A percentile compares a stretch with the other conserved stretches of the same genome.
phyloP scores from a whole-genome alignment of 2,888 invertebrate genomes.

The Clunio marinus region DNA sequence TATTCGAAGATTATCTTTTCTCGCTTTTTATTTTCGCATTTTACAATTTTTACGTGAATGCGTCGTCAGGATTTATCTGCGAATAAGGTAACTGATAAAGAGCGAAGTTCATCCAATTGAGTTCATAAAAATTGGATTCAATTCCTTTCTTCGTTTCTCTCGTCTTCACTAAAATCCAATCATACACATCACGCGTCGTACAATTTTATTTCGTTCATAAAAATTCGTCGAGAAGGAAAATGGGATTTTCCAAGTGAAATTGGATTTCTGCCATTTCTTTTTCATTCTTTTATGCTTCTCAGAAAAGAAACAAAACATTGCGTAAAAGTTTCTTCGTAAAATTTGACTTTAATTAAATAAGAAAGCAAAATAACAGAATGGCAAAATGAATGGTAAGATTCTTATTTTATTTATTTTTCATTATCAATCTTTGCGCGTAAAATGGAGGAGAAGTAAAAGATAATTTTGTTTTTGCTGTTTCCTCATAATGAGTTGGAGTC shows the following conservation, averaged over 20 bases:
- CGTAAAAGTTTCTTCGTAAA: slow-evolving; percentile 11
- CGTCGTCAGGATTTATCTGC: not conserved
- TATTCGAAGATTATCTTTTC: slow-evolving; percentile 21
- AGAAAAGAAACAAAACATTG: no score
- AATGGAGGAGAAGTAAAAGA: not conserved
- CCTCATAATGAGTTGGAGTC: not conserved
- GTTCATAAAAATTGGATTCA: slow-evolving; percentile 20
- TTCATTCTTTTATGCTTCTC: no score
- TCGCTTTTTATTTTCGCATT: slow-evolving; percentile 24
- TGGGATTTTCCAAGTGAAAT: slow-evolving; percentile 7
- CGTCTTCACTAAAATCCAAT: not conserved
- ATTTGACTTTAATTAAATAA: not conserved
- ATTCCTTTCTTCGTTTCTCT: not conserved
- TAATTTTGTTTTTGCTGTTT: no score
- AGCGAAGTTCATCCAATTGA: not conserved
- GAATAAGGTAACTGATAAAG: slow-evolving; percentile 14
- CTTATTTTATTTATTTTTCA: not conserved
- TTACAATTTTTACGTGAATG: slow-evolving; percentile 22
- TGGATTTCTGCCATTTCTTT: slow-evolving; percentile 17
- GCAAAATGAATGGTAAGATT: not conserved
- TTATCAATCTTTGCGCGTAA: not conserved
- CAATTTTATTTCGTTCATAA: slow-evolving; percentile 11
- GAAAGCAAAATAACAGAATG: not conserved
- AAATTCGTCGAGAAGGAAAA: not conserved
- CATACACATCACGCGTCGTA: slow-evolving; percentile 19